Percentiles rank a stretch among this genome's conserved stretches.
These are phyloP conservation scores for Plumapathes pennacea DNA, from an alignment of 92 coral and sea anemone species.

Conservation along the genomic window DNA sequence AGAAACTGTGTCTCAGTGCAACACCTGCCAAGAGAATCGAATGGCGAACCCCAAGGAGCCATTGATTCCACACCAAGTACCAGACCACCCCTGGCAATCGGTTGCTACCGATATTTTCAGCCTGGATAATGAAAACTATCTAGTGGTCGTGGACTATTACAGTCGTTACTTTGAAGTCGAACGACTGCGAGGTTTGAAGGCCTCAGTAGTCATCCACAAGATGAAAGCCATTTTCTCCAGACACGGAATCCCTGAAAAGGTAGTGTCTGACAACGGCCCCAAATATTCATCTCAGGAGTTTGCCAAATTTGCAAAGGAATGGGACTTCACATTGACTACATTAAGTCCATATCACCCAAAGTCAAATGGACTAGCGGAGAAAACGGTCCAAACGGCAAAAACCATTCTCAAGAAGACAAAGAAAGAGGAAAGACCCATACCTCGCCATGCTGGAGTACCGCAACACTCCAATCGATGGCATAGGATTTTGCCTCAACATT, in stretches of 20 bases:
- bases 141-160: conserved; percentile 10
- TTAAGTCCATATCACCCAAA: conserved; percentile 24
- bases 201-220: background rate
- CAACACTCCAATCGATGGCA: conserved; percentile 32
- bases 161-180: conserved; percentile 4
- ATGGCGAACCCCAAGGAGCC: conserved; percentile 28
- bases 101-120: conserved; percentile 9
- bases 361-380: conserved; percentile 25
- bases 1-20: conserved; percentile 7
- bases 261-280: conserved; percentile 27
- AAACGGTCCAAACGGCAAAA: conserved; percentile 9
- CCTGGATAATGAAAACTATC: conserved; percentile 4
- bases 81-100: conserved; percentile 28
- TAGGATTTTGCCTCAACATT: too few species aligned
- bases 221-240: conserved; percentile 2
- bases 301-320: conserved; percentile 17
- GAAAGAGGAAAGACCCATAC: conserved; percentile 20
- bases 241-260: conserved; percentile 2
- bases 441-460: conserved; percentile 37
- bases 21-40: conserved; percentile 12
- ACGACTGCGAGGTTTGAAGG: background rate
- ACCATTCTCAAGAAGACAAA: background rate
- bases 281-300: conserved; percentile 25
- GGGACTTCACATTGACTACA: conserved; percentile 35
- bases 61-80: conserved; percentile 25